These are phyloP conservation scores for Cardiocondyla obscurior DNA, from an alignment of 1,140 invertebrate genomes.

Conservation along the genomic window DNA sequence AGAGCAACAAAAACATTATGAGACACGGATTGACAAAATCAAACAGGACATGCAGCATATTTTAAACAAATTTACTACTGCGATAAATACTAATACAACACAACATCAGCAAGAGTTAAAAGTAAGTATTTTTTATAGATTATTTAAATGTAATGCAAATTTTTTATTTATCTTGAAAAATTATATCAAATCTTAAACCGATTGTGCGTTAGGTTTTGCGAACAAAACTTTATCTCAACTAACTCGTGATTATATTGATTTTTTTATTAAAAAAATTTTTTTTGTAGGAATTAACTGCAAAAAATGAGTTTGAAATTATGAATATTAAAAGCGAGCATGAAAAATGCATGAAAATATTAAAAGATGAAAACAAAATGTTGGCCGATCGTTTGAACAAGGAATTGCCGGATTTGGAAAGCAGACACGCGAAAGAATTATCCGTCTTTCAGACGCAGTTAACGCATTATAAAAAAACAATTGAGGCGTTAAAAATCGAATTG, in stretches of 20 bases:
- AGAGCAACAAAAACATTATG: conserved; percentile 75
- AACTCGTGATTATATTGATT: neutral
- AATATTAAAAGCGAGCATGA: conserved; percentile 74
- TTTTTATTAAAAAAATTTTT: conserved; percentile 16
- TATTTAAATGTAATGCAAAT: neutral
- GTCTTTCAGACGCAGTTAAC: conserved; percentile 77
- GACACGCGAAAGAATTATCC: conserved; percentile 79
- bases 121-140: conserved; percentile 13
- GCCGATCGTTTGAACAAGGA: conserved; percentile 73
- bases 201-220: too few species aligned
- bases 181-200: too few species aligned
- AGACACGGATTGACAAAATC: conserved; percentile 75
- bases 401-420: conserved; percentile 73
- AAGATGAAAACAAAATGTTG: conserved; percentile 74
- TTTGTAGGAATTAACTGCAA: conserved; percentile 69
- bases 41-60: conserved; percentile 78
- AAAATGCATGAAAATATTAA: conserved; percentile 69
- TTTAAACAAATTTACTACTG: conserved; percentile 74
- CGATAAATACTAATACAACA: conserved; percentile 67
- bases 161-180: neutral
- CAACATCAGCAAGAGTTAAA: conserved; percentile 73
- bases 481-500: conserved; percentile 77
- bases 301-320: conserved; percentile 70
- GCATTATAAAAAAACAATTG: conserved; percentile 78
- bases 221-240: too few species aligned